Percentiles rank a stretch among this genome's conserved stretches.
phyloP scores from a whole-genome alignment of 64 coral and sea anemone genomes.

The Cladopsammia gracilis region DNA sequence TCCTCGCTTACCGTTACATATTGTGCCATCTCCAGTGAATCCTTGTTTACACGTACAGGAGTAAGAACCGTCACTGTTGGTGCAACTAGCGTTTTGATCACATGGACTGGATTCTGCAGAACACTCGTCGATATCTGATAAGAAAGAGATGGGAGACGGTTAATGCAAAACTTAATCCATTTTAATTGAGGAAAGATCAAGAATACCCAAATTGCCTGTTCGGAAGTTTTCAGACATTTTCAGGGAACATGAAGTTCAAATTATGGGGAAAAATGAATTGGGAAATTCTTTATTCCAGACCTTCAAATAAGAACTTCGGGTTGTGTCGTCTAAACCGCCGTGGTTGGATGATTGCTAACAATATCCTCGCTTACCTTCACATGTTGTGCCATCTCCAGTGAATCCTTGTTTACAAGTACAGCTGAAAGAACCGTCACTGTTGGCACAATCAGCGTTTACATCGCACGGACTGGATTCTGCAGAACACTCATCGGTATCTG shows the following conservation, averaged over 20 bases:
- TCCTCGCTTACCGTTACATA: too few relatives aligned
- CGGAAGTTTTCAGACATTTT: too few relatives aligned
- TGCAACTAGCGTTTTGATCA: constrained; percentile 45
- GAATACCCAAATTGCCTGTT: too few relatives aligned
- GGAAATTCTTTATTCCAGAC: too few relatives aligned
- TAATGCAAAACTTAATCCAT: too few relatives aligned
- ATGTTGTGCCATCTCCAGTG: constrained; percentile 51
- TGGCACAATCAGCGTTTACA: constrained; percentile 33
- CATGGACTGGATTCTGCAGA: constrained; percentile 9
- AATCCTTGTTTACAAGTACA: constrained; percentile 63
- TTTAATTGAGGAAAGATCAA: too few relatives aligned
- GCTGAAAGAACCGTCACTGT: constrained; percentile 44
- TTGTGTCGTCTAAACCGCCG: too few relatives aligned
- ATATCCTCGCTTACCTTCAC: constrained; percentile 34
- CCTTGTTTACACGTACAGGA: constrained; percentile 69
- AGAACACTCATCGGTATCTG: constrained; percentile 74
- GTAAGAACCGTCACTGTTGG: constrained; percentile 75
- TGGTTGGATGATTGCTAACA: not conserved
- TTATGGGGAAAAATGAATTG: too few relatives aligned
- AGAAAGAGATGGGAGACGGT: too few relatives aligned
- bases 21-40: constrained; percentile 62
- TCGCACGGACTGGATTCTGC: constrained; percentile 14
- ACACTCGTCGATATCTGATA: constrained; percentile 39
- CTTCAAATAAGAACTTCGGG: too few relatives aligned
- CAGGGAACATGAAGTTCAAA: too few relatives aligned